phyloP scores from a whole-genome alignment of 2,888 invertebrate genomes.

The Scaptomyza parva region DNA sequence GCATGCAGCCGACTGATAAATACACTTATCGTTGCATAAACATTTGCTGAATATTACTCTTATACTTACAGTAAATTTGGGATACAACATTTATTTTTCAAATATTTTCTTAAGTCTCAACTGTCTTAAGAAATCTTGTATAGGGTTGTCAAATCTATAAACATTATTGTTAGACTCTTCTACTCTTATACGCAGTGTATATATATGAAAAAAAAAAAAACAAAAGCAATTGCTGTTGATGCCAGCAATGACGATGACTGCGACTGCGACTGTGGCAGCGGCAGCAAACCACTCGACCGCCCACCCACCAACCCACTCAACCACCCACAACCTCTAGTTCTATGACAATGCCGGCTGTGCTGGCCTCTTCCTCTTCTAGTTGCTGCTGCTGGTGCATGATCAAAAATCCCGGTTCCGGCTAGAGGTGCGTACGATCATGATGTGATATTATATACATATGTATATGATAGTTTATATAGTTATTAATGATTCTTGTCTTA shows the following conservation, averaged over 20 bases:
- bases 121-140: no score
- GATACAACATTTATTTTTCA: no score
- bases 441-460: neutral
- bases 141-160: no score
- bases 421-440: slow-evolving; percentile 38
- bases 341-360: slow-evolving; percentile 1
- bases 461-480: neutral
- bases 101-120: no score
- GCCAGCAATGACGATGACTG: slow-evolving; percentile 14
- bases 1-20: neutral
- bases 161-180: no score
- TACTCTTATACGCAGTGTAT: neutral
- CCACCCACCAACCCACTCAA: slow-evolving; percentile 23
- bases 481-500: neutral
- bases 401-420: slow-evolving; percentile 43
- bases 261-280: slow-evolving; percentile 23
- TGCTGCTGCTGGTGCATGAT: slow-evolving; percentile 42
- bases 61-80: no score
- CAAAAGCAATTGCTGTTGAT: slow-evolving; percentile 27
- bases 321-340: slow-evolving; percentile 31
- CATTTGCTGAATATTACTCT: no score
- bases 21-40: no score
- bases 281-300: slow-evolving; percentile 25
- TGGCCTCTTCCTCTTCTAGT: slow-evolving; percentile 11
- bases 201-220: slow-evolving; percentile 22